phyloP scores from a whole-genome alignment of 2,888 invertebrate species.

The Cordilura impudica region DNA sequence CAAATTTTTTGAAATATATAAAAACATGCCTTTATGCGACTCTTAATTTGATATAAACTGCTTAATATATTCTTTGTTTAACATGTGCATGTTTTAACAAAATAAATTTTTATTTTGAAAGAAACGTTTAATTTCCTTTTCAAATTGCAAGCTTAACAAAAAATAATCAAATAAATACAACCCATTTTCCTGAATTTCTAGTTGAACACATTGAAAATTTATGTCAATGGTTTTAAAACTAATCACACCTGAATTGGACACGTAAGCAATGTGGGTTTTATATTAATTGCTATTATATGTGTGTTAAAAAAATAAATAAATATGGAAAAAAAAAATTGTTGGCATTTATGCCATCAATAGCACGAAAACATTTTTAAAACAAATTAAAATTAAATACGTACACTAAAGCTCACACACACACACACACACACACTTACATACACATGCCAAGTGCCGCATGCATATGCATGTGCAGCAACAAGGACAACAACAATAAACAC shows the following conservation, averaged over 20 bases:
- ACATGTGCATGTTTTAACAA: background rate
- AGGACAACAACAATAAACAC: slow-evolving; percentile 34
- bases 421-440: background rate
- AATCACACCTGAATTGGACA: slow-evolving; percentile 56
- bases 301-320: slow-evolving; percentile 25
- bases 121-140: slow-evolving; percentile 56
- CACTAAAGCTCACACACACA: slow-evolving; percentile 6
- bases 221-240: slow-evolving; percentile 57
- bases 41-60: no score
- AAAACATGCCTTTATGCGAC: no score
- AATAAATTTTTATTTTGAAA: background rate
- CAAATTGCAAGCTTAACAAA: background rate
- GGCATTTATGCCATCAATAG: slow-evolving; percentile 58
- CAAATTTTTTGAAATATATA: no score
- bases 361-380: slow-evolving; percentile 62
- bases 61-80: no score
- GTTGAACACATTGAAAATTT: slow-evolving; percentile 42
- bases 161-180: background rate
- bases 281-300: slow-evolving; percentile 57
- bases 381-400: slow-evolving; percentile 53
- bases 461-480: slow-evolving; percentile 1
- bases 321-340: slow-evolving; percentile 60
- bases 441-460: background rate
- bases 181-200: background rate
- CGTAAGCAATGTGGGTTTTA: slow-evolving; percentile 45